Conservation (phyloP, 53 echinoderm and acorn worm genomes). For the Holothuria scabra region DNA sequence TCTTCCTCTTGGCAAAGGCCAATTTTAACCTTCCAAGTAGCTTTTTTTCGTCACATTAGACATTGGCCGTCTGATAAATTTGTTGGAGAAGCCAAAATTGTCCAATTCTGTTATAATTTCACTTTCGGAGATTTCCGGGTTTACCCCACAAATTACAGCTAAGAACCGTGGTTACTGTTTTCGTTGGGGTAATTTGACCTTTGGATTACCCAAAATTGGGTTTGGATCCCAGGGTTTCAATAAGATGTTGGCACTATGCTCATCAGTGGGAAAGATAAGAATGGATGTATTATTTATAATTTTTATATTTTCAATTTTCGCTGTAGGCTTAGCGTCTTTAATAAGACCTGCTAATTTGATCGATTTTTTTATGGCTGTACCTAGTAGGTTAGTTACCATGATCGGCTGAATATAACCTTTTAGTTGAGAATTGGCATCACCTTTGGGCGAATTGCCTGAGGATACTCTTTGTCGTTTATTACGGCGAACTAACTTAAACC, state of each 20-base stretch:
- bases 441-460: too few relatives aligned
- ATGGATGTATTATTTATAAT: not conserved
- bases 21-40: constrained; percentile 11
- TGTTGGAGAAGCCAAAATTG: not conserved
- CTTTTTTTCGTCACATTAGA: not conserved
- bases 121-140: not conserved
- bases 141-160: not conserved
- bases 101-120: constrained; percentile 1
- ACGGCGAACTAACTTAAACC: too few relatives aligned
- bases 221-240: constrained; percentile 3
- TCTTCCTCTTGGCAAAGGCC: not conserved
- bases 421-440: too few relatives aligned
- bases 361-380: not conserved
- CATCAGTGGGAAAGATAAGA: not conserved
- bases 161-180: not conserved
- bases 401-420: too few relatives aligned
- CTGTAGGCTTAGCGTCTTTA: not conserved
- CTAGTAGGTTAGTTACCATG: too few relatives aligned
- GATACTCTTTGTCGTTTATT: too few relatives aligned
- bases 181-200: not conserved
- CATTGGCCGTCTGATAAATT: not conserved
- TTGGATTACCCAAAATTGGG: not conserved
- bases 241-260: not conserved
- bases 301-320: not conserved
- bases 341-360: not conserved